Evolutionary conservation across 2,113 vertebrate genomes (phyloP).

Genomic region (Merops nubicus): DNA sequence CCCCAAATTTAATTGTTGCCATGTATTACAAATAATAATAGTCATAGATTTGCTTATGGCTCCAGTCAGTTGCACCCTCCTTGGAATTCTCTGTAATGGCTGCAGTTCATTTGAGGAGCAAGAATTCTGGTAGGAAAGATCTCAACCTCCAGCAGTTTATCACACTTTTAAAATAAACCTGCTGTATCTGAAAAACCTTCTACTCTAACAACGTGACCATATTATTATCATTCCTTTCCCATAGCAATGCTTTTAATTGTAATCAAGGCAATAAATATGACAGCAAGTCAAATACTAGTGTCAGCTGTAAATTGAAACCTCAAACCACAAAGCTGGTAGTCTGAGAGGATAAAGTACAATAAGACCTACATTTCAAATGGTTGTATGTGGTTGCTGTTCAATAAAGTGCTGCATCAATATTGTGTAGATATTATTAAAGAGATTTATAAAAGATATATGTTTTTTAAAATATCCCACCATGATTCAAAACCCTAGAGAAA

Average conservation of each 20-base stretch:
- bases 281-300: constrained; percentile 7
- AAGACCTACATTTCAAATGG: constrained; percentile 28
- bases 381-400: constrained; percentile 22
- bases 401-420: constrained; percentile 37
- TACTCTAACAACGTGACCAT: not conserved
- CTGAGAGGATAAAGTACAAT: constrained; percentile 46
- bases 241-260: constrained; percentile 47
- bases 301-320: constrained; percentile 58
- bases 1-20: not conserved
- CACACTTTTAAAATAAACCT: not conserved
- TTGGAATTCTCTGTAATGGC: not conserved
- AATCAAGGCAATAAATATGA: constrained; percentile 60
- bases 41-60: not conserved
- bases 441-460: constrained; percentile 55
- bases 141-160: not conserved
- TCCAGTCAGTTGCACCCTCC: not conserved
- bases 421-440: constrained; percentile 37
- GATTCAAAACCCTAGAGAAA: constrained; percentile 42
- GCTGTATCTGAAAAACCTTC: not conserved
- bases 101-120: not conserved
- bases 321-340: constrained; percentile 32
- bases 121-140: not conserved
- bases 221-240: not conserved
- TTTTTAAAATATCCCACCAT: constrained; percentile 1
- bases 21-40: not conserved